Evolutionary conservation across 2,888 invertebrate genomes (phyloP).

Genomic region (Athalia circularis): DNA sequence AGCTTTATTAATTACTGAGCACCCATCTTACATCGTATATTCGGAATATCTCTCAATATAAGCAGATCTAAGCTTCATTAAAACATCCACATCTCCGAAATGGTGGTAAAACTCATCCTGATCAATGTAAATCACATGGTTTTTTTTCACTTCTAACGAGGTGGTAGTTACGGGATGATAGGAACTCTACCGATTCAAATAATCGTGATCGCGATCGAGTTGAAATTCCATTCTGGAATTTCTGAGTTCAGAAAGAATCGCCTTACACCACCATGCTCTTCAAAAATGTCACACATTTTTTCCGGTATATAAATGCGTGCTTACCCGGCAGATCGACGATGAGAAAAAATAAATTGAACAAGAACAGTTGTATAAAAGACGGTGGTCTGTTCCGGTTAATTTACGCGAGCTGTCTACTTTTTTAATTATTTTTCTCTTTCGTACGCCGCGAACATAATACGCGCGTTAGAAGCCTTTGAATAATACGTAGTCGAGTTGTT

Average conservation of each 20-base stretch:
- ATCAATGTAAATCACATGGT: background rate
- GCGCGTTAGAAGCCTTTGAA: slow-evolving; percentile 32
- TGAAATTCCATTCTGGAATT: background rate
- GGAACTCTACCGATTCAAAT: background rate
- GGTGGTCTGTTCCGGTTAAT: background rate
- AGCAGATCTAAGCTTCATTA: background rate
- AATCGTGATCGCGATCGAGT: background rate
- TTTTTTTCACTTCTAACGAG: slow-evolving; percentile 8
- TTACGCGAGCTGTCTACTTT: slow-evolving; percentile 15
- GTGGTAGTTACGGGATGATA: slow-evolving; percentile 8
- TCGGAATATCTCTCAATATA: slow-evolving; percentile 2
- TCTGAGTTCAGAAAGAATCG: no score
- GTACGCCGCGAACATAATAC: background rate
- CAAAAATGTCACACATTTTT: no score
- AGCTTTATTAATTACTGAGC: slow-evolving; percentile 56
- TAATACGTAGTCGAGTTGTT: slow-evolving; percentile 44
- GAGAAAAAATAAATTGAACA: no score
- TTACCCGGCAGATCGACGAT: no score
- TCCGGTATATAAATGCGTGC: no score
- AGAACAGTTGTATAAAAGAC: background rate
- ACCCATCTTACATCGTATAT: slow-evolving; percentile 26
- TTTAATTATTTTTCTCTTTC: background rate
- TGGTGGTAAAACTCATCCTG: background rate
- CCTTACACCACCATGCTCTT: no score
- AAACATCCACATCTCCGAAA: background rate